Base-by-base conservation (phyloP, 2,113 vertebrate species). In the Scomber scombrus region DNA sequence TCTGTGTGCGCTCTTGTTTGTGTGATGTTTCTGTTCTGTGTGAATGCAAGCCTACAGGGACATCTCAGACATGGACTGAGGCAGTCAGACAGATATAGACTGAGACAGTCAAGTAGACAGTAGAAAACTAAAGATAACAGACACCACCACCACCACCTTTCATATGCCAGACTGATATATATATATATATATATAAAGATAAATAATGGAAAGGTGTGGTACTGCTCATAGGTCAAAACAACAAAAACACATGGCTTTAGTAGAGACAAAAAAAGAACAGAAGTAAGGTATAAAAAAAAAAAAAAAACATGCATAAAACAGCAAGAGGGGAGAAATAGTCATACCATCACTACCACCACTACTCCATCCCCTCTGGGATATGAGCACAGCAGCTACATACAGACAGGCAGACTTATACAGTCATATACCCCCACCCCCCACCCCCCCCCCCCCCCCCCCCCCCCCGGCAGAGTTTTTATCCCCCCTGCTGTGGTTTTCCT, bases 401-500 rank as follows among this genome's bases (percentile, higher is more conserved):
- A 80, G 51, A 75, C 61, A 81, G 60, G 51, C 71, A 77, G 71
- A 78, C 52, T 55, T 56, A 87, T 82, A 80, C 62, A 86, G 63
- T 85, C 80, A 67, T 74, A 79, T 5, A 34, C 31, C 31, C 31
- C 5, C 31, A 34, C 3, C 31, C 23, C 47, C 50, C 21, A 31
- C 80, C 81, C 76, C 87, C 67, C 82, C 61, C 61, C 55, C 67
- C 82, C 61, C 61, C 55, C 76, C 80, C 76, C 64, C 74, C 9
- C 63, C 71, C 71, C 77, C 7, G 6, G 85, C 82, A 40, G 56
- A 71, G 86, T 81, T 84, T 85, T 84, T 72, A 79, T 84, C 52
- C 80, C 76, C 79, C 84, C 88, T 60, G 85, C 89, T 91, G 88
- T 75, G 88, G 72, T 86, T 92, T 89, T 81, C 88, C 86, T 87